Conservation (phyloP, 2,113 vertebrate genomes). For the Cynocephalus volans region DNA sequence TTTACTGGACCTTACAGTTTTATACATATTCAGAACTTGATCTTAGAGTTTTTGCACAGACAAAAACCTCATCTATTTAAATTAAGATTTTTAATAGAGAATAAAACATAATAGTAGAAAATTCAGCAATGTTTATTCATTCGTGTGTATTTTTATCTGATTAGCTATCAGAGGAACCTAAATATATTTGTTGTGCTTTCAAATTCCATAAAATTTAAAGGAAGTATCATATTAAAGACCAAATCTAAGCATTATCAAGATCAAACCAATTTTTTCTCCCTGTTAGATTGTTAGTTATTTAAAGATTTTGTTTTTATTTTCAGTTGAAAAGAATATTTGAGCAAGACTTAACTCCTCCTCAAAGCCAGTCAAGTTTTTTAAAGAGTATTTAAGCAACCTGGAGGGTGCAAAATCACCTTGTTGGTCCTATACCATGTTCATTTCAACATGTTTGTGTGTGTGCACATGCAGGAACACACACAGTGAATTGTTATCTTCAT, state of each 20-base stretch:
- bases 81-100: conserved; percentile 45
- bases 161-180: not conserved
- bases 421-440: not conserved
- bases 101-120: conserved; percentile 22
- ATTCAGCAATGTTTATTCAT: conserved; percentile 7
- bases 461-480: fast-evolving
- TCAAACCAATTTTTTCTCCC: conserved; percentile 44
- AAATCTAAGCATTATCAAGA: conserved; percentile 23
- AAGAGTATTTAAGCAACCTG: not conserved
- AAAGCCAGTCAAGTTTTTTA: not conserved
- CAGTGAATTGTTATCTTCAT: not conserved
- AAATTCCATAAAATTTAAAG: not conserved
- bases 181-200: not conserved
- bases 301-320: conserved; percentile 4
- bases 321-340: not conserved
- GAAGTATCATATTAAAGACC: conserved; percentile 48
- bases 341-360: not conserved
- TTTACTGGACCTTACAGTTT: conserved; percentile 4
- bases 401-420: not conserved
- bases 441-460: not conserved
- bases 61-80: conserved; percentile 62
- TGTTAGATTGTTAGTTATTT: not conserved
- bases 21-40: conserved; percentile 37
- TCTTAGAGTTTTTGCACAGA: not conserved
- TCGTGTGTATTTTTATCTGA: conserved; percentile 30